Percentiles rank a stretch among this genome's conserved stretches.
Evolutionary conservation across 2,888 invertebrate genomes (phyloP).

Genomic region (Melolontha melolontha): DNA sequence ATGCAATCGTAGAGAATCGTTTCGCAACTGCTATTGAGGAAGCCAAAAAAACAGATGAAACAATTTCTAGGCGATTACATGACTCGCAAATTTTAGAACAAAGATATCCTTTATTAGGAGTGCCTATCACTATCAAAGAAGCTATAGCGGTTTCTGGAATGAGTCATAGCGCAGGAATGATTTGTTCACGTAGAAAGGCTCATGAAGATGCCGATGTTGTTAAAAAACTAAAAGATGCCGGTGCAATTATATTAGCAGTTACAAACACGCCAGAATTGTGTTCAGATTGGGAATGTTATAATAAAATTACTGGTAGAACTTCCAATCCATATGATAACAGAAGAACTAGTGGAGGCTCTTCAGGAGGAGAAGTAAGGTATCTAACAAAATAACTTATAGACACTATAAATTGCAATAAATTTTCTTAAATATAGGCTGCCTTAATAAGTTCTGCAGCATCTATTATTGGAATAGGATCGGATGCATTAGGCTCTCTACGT

Average conservation of each 20-base stretch:
- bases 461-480: slow-evolving; percentile 90
- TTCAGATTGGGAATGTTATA: slow-evolving; percentile 91
- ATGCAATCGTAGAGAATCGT: slow-evolving; percentile 84
- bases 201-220: slow-evolving; percentile 80
- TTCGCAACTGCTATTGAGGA: slow-evolving; percentile 81
- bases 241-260: slow-evolving; percentile 88
- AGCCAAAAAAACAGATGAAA: slow-evolving; percentile 78
- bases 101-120: slow-evolving; percentile 81
- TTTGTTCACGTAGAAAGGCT: slow-evolving; percentile 56
- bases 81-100: slow-evolving; percentile 73
- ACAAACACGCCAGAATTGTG: slow-evolving; percentile 95
- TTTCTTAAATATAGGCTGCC: slow-evolving; percentile 68
- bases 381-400: neutral
- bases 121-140: slow-evolving; percentile 89
- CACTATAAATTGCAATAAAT: neutral
- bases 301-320: slow-evolving; percentile 85
- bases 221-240: slow-evolving; percentile 77
- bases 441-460: slow-evolving; percentile 82
- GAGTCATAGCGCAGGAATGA: slow-evolving; percentile 22
- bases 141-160: slow-evolving; percentile 75
- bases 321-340: slow-evolving; percentile 88
- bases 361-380: slow-evolving; percentile 78
- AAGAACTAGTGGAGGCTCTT: slow-evolving; percentile 92
- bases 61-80: slow-evolving; percentile 63
- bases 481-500: slow-evolving; percentile 95